Evolutionary conservation across 2,113 vertebrate species (phyloP), one percentile per base, ranked within the genome.

Genomic region (Ploceus nigricollis): DNA sequence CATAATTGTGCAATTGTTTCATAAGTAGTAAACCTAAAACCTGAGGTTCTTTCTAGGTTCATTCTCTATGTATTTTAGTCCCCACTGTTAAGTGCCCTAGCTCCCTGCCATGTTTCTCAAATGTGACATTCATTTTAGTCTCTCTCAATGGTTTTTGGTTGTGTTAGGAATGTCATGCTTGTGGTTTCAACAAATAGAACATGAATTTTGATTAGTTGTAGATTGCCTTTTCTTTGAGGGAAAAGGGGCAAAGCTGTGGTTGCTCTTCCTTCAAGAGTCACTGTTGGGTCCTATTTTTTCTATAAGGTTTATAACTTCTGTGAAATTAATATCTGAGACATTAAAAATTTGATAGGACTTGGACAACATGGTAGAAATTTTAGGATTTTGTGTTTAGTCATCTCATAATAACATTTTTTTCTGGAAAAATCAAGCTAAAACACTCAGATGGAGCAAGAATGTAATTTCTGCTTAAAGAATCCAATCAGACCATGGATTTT

Each of bases 381-480:
- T 87, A 72, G 2, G 15, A 25, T 51, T 93, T 84, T 73, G 18
- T 77, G 21, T 81, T 73, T 91, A 69, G n/a, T 77, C 54, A 47
- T 94, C 53, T 87, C 30, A 73, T 83, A 89, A 78, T 35, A 84
- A 45, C 28, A 16, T 95, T 35, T 92, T 48, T 91, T 85, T 45
- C 54, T 86, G 25, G n/a, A 80, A 94, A 86, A 92, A 69, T 53
- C 9, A 19, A 45, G 35, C 57, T 87, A 71, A 93, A 93, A 50
- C 37, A 58, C 56, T 89, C 45, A 91, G 89, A 64, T 94, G 69
- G 57, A 83, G 80, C 57, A 65, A 79, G 70, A 33, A 40, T 72
- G 57, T 93, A 5, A 86, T 96, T 94, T 80, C 73, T 96, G 82
- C 82, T 70, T 71, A 61, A 94, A 93, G 60, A 97, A 72, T 68